Evolutionary conservation across 2,888 invertebrate genomes (phyloP), one percentile per base, ranked within the genome.

Genomic region (Tortrix viridana): DNA sequence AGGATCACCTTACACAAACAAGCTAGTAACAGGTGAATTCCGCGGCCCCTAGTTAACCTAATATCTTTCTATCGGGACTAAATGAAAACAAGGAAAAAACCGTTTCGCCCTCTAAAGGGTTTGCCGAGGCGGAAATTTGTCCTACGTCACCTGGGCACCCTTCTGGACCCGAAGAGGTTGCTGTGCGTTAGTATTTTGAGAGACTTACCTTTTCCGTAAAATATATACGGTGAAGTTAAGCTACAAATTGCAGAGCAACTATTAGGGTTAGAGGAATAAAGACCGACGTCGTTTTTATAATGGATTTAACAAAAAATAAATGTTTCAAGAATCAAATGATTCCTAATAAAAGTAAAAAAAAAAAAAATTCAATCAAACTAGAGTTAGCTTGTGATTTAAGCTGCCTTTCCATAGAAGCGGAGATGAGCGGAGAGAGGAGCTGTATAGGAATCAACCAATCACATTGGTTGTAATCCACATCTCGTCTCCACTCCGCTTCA

Each of bases 51-150:
- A 61, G 41, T 55, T 61, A 55, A 55, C 41, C 55, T 55, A 55
- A 48, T 26, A 48, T 52, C 46, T 38, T 59, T n/a, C 47, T 60
- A 60, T 61, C 41, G 49, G 48, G n/a, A 50, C 16, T 57, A 46
- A 62, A 57, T 57, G 52, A 63, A 58, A 58, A 57, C 56, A 62
- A 57, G 52, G 53, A 26, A 58, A 63, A 62, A 58, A 41, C 56
- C 26, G 41, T 52, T 58, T 20, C 49, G 47, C 47, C 44, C 57
- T 52, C 37, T 48, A 63, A 63, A 57, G 47, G 53, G 57, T 47
- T 63, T 43, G 47, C 41, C 37, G 57, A 63, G 53, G 63, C 57
- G 63, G 63, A 63, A 53, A 63, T 63, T 57, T 58, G 63, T 58
- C 57, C 63, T 43, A 47, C 20, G 62, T 63, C 62, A 57, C 62